Evolutionary conservation across 2,113 vertebrate species (phyloP).

Genomic region (Poecilia latipinna): DNA sequence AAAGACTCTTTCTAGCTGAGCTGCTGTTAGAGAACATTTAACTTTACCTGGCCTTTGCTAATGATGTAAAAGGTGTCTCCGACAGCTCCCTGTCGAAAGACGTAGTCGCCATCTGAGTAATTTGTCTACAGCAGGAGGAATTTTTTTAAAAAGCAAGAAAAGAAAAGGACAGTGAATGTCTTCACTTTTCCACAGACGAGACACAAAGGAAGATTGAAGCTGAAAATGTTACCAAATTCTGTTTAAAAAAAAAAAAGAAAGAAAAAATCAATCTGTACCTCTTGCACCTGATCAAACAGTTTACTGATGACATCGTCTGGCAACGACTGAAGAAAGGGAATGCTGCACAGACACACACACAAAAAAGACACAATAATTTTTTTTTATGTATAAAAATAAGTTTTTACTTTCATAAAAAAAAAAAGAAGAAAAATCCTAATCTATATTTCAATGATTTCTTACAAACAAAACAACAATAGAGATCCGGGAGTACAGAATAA

Average conservation of each 20-base stretch:
- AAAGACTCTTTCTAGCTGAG: slow-evolving; percentile 22
- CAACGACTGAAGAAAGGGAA: slow-evolving; percentile 75
- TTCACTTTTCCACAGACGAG: neutral
- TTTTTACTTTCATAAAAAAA: neutral
- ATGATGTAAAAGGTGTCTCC: slow-evolving; percentile 82
- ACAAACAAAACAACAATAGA: neutral
- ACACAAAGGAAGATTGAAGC: slow-evolving; percentile 9
- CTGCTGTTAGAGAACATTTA: slow-evolving; percentile 17
- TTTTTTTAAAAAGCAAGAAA: neutral
- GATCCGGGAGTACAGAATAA: neutral
- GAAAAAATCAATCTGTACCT: slow-evolving; percentile 67
- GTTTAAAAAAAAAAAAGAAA: neutral
- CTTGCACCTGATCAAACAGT: slow-evolving; percentile 75
- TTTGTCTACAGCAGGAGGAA: slow-evolving; percentile 57
- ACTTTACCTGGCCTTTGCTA: slow-evolving; percentile 80
- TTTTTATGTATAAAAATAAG: neutral
- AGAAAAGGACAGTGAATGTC: neutral
- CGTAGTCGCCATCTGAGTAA: slow-evolving; percentile 76
- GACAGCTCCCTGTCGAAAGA: slow-evolving; percentile 74
- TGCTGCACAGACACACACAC: slow-evolving; percentile 58
- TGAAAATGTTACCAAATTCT: slow-evolving; percentile 12
- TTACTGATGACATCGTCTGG: slow-evolving; percentile 78
- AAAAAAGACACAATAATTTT: neutral
- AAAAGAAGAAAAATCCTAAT: neutral
- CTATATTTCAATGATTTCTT: neutral